phyloP scores from a whole-genome alignment of 2,888 invertebrate genomes.

The Heliconius hortense region DNA sequence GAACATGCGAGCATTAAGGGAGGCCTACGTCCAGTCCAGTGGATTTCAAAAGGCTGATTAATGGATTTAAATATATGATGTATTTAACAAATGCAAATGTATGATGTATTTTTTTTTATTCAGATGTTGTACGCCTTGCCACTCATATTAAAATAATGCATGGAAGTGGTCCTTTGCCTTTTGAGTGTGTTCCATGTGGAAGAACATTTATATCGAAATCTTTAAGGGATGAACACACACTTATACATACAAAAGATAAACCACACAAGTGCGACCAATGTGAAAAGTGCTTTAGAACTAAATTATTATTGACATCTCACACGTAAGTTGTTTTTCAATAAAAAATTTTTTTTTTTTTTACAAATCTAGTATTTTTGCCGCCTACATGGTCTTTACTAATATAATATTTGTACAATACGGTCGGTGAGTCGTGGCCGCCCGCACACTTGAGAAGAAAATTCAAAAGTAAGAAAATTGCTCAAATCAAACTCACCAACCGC shows the following conservation, averaged over 20 bases:
- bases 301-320: constrained; percentile 54
- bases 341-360: neutral
- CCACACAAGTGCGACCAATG: constrained; percentile 64
- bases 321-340: constrained; percentile 53
- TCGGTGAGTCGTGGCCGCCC: too few species aligned
- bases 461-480: too few species aligned
- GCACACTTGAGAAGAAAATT: too few species aligned
- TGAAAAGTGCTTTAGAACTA: constrained; percentile 59
- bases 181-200: constrained; percentile 59
- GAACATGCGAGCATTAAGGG: too few species aligned
- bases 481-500: neutral
- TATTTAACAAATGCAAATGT: too few species aligned
- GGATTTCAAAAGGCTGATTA: too few species aligned
- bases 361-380: neutral
- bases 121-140: constrained; percentile 57
- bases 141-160: constrained; percentile 57
- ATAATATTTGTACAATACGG: neutral
- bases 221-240: constrained; percentile 56
- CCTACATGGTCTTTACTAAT: neutral
- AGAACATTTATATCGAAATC: constrained; percentile 58
- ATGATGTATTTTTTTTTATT: constrained; percentile 25
- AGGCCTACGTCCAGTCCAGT: too few species aligned
- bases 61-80: neutral
- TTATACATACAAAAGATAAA: constrained; percentile 61
- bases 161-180: constrained; percentile 50